These are phyloP conservation scores for Rana temporaria DNA, from an alignment of 2,113 vertebrate species.

Conservation along the genomic window DNA sequence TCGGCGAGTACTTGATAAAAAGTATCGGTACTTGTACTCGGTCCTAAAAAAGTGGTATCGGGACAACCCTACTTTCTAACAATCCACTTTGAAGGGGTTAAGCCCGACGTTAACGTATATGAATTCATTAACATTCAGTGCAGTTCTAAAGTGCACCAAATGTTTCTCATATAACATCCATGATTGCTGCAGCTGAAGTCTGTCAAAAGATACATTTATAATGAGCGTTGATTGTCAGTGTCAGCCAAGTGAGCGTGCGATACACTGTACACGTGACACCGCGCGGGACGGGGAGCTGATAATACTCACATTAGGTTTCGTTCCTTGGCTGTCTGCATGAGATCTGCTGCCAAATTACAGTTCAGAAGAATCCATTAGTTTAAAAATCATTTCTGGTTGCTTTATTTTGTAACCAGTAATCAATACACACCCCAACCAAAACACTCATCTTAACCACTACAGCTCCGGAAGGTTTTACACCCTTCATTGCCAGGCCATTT, in stretches of 20 bases:
- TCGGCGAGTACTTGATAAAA: too few relatives aligned
- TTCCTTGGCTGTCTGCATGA: background rate
- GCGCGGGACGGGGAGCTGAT: background rate
- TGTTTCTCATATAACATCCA: background rate
- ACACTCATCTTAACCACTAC: too few relatives aligned
- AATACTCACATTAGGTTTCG: background rate
- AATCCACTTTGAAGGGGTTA: background rate
- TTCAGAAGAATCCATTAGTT: background rate
- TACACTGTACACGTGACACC: background rate
- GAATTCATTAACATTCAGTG: conserved; percentile 2
- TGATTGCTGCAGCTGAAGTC: conserved; percentile 14
- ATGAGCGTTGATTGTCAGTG: background rate
- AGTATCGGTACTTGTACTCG: too few relatives aligned
- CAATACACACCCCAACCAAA: too few relatives aligned
- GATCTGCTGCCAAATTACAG: background rate
- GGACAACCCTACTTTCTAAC: too few relatives aligned
- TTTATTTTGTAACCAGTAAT: background rate
- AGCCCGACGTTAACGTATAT: background rate
- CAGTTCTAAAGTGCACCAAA: background rate
- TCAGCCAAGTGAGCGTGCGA: background rate
- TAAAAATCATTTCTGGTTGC: background rate
- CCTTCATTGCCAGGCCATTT: too few relatives aligned
- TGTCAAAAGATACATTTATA: conserved; percentile 10
- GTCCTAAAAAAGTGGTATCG: too few relatives aligned
- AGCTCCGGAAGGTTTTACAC: too few relatives aligned